These are phyloP conservation scores for Parapristionchus giblindavisi DNA, from an alignment of 2,888 invertebrate genomes.

Conservation along the genomic window DNA sequence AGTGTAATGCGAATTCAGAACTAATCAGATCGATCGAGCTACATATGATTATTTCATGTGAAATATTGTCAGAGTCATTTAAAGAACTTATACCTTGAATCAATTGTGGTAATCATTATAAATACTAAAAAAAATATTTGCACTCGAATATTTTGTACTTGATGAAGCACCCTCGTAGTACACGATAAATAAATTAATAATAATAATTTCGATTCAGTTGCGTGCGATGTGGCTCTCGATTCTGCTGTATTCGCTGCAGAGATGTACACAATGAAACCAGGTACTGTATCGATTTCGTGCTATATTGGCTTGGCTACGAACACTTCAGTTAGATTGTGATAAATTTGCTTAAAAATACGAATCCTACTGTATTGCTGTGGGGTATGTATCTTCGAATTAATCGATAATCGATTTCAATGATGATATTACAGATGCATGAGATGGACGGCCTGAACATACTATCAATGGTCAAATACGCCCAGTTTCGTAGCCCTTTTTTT, in stretches of 20 bases:
- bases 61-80: too few species aligned
- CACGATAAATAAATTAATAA: neutral
- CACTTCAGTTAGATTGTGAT: neutral
- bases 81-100: too few species aligned
- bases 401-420: neutral
- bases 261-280: constrained; percentile 36
- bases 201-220: constrained; percentile 13
- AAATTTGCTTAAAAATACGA: neutral
- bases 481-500: neutral
- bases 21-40: too few species aligned
- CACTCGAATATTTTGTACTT: too few species aligned
- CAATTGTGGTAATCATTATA: too few species aligned
- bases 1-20: too few species aligned
- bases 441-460: too few species aligned
- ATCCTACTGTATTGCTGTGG: neutral
- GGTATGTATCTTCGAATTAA: neutral
- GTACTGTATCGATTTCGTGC: neutral
- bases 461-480: too few species aligned
- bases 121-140: too few species aligned
- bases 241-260: constrained; percentile 33
- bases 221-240: constrained; percentile 30
- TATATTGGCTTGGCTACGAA: too few species aligned
- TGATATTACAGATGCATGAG: constrained; percentile 20
- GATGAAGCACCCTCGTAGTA: too few species aligned
- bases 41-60: too few species aligned